phyloP scores from a whole-genome alignment of 2,113 vertebrate species.

The Triplophysa tibetana region DNA sequence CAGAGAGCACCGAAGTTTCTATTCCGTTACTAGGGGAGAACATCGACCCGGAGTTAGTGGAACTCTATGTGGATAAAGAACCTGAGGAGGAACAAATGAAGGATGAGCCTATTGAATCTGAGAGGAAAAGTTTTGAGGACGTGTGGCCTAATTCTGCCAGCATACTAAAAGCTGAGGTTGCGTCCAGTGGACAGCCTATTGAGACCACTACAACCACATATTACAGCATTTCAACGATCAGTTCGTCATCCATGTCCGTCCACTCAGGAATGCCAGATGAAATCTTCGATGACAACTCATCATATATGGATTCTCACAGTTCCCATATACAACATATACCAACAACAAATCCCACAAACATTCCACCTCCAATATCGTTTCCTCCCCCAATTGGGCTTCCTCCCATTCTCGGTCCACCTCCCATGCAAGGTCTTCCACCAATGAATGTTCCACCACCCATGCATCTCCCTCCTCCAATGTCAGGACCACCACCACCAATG shows the following conservation, averaged over 20 bases:
- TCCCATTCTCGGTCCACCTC: conserved; percentile 66
- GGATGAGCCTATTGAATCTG: conserved; percentile 59
- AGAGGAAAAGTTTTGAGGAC: conserved; percentile 65
- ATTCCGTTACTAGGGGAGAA: conserved; percentile 77
- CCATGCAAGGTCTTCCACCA: conserved; percentile 54
- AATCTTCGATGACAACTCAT: conserved; percentile 46
- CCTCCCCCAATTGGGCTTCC: conserved; percentile 61
- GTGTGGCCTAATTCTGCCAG: conserved; percentile 79
- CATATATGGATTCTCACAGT: conserved; percentile 60
- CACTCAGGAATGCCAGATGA: conserved; percentile 71
- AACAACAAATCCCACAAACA: conserved; percentile 61
- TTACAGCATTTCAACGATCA: conserved; percentile 59
- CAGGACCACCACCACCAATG: conserved; percentile 65
- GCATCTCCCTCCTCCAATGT: conserved; percentile 61
- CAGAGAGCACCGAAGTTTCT: conserved; percentile 60
- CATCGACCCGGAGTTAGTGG: conserved; percentile 72
- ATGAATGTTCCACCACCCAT: conserved; percentile 60
- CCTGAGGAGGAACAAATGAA: conserved; percentile 60
- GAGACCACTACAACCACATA: conserved; percentile 57
- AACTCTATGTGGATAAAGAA: conserved; percentile 63
- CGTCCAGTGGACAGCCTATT: conserved; percentile 63
- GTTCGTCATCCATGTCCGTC: conserved; percentile 56
- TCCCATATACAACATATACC: conserved; percentile 65
- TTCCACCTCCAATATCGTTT: conserved; percentile 67
- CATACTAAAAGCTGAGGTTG: conserved; percentile 69